phyloP scores from a whole-genome alignment of 2,888 invertebrate species.

The Mechanitis messenoides region DNA sequence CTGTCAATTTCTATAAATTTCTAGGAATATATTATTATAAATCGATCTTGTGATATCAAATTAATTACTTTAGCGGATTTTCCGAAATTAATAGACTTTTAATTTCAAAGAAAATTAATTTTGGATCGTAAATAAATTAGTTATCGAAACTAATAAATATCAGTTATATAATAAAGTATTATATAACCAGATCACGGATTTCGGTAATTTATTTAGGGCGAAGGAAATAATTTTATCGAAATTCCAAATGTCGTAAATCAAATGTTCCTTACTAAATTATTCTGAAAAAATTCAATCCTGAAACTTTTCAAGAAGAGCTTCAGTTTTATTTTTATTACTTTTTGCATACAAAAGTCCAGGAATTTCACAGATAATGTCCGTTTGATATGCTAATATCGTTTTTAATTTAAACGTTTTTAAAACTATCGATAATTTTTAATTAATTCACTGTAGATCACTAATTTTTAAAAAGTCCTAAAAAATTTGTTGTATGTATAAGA shows the following conservation, averaged over 20 bases:
- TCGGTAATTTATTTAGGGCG: conserved; percentile 18
- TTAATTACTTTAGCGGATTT: no score
- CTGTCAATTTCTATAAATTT: no score
- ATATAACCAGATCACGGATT: not conserved
- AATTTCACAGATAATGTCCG: not conserved
- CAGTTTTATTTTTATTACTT: conserved; percentile 11
- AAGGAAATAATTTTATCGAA: conserved; percentile 25
- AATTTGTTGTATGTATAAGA: no score
- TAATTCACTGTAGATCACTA: no score
- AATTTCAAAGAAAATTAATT: no score
- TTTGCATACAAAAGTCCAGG: conserved; percentile 1
- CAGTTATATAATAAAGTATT: not conserved
- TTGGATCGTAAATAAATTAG: no score
- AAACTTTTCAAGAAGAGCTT: conserved; percentile 16
- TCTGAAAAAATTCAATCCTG: conserved; percentile 25
- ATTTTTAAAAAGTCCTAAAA: no score
- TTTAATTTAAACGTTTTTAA: not conserved
- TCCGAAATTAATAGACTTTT: no score
- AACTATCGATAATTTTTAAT: no score
- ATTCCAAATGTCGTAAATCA: conserved; percentile 27
- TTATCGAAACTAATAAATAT: not conserved
- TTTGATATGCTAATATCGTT: conserved; percentile 3
- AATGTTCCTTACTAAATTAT: conserved; percentile 25
- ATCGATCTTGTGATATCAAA: no score
- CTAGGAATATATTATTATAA: no score